Evolutionary conservation across 2,113 vertebrate genomes (phyloP), one percentile per base, ranked within the genome.

Genomic region (Notothenia coriiceps): DNA sequence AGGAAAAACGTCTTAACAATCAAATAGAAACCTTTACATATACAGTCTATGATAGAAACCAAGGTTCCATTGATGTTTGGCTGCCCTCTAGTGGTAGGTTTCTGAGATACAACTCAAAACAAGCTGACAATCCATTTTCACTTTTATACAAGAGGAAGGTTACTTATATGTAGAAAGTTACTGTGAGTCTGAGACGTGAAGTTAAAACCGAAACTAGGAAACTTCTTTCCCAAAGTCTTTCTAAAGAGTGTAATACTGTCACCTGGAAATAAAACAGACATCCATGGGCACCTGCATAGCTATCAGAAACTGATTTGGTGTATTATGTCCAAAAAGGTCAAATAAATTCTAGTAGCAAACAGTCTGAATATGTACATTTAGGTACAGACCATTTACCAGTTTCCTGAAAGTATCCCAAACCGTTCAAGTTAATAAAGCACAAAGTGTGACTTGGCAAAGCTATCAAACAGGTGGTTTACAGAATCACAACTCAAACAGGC

Each of bases 21-120:
- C 17, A 59, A 79, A 5, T 11, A 8, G 10, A 49, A 18, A 70
- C 29, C 4, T 22, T 22, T 22, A 22, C 1, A 22, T 22, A 22
- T 22, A 22, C 22, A 22, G 22, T 22, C 22, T 22, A 22, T 22
- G 22, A 5, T 11, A 8, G 10, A 49, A 18, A 70, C 29, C 4
- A 1, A 7, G 18, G 12, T 11, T 66, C 3, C 13, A 57, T 3
- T 77, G 54, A 56, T 75, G 70, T 54, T 56, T 72, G 67, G 81
- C 84, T 87, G 91, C 89, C 92, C 82, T 89, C 93, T 90, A 76
- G 83, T 92, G 93, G 83, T 50, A 18, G 2, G 2, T 55, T 56
- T 47, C 8, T 71, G 17, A 17, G 2, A 35, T 65, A 29, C 40
- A 49, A 33, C 40, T 55, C 10, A 52, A 10, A 60, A 57, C 47